Evolutionary conservation across 2,888 invertebrate genomes (phyloP), one percentile per base, ranked within the genome.

Genomic region (Drosophila kanekoi): DNA sequence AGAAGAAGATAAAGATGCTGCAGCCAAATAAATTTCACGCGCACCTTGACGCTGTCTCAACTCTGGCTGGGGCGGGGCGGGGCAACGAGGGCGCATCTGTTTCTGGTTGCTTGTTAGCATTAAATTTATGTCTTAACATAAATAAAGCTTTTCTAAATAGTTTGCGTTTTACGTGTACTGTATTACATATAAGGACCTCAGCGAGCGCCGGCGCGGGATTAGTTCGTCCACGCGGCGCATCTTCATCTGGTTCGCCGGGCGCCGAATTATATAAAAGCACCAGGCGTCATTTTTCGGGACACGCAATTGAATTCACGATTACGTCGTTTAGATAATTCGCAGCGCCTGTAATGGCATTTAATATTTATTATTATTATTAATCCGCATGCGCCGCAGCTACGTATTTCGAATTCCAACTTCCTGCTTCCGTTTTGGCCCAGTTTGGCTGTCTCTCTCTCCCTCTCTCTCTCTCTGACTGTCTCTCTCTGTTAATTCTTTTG

Each of bases 141-240:
- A 88, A 89, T 88, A 89, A 89, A 88, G 88, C 81, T 88, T 86
- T 87, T 76, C 87, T 80, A 83, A 88, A 86, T 86, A 84, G 82
- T 86, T 86, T 67, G 68, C 72, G 51, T 48, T 72, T 60, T 75
- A 77, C 77, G 76, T 76, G 72, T 68, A 52, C 49, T 45, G 52
- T 18, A 38, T 64, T 32, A 14, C 66, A 66, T 44, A 61, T 53
- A 72, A 65, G 41, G 13, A 4, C 33, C 40, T 11, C 14, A 20
- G n/a, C 8, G 8, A 28, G 28, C 28, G 28, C 28, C 28, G 28
- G 32, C 40, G 11, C 40, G 4, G 61, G 76, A 78, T 78, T 81
- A 79, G 72, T 69, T 74, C 44, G 77, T 66, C 51, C 70, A 33
- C 28, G 40, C 53, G 52, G 35, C 38, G 69, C 70, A 77, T 73